phyloP scores from a whole-genome alignment of 2,888 invertebrate species.

The Drosophila subquinaria region DNA sequence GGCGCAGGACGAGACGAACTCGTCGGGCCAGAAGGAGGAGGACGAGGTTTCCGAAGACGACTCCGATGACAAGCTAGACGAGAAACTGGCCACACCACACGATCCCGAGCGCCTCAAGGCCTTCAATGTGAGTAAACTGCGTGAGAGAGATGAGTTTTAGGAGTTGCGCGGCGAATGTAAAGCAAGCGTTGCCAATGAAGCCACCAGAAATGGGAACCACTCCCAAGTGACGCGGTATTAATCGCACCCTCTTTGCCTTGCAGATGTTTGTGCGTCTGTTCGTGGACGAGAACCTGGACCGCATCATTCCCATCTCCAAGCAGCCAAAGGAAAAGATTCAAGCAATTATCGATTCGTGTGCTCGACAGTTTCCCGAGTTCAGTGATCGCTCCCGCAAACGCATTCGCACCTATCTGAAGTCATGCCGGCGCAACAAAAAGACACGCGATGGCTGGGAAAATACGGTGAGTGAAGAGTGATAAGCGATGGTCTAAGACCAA shows the following conservation, averaged over 20 bases:
- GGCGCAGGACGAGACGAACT: constrained; percentile 93
- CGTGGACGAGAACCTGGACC: constrained; percentile 98
- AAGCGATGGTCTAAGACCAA: neutral
- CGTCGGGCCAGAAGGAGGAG: constrained; percentile 94
- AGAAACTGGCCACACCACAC: constrained; percentile 89
- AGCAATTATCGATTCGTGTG: constrained; percentile 98
- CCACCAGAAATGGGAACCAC: constrained; percentile 35
- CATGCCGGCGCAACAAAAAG: constrained; percentile 96
- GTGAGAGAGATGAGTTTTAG: constrained; percentile 32
- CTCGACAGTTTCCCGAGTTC: constrained; percentile 98
- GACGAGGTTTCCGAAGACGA: constrained; percentile 94
- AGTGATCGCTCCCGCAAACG: constrained; percentile 97
- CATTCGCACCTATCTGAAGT: constrained; percentile 97
- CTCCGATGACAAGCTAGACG: constrained; percentile 95
- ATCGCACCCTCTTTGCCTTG: constrained; percentile 54
- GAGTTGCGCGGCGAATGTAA: constrained; percentile 64
- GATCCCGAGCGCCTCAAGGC: constrained; percentile 98
- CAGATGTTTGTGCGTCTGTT: constrained; percentile 99
- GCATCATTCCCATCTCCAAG: constrained; percentile 98
- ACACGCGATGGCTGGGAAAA: constrained; percentile 96
- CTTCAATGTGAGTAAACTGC: constrained; percentile 92
- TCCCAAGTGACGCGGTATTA: neutral
- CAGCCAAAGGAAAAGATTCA: constrained; percentile 99
- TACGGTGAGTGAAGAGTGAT: constrained; percentile 90
- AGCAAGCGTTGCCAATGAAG: constrained; percentile 76